Evolutionary conservation across 2,888 invertebrate genomes (phyloP).

Genomic region (Drepanosiphum platanoidis): DNA sequence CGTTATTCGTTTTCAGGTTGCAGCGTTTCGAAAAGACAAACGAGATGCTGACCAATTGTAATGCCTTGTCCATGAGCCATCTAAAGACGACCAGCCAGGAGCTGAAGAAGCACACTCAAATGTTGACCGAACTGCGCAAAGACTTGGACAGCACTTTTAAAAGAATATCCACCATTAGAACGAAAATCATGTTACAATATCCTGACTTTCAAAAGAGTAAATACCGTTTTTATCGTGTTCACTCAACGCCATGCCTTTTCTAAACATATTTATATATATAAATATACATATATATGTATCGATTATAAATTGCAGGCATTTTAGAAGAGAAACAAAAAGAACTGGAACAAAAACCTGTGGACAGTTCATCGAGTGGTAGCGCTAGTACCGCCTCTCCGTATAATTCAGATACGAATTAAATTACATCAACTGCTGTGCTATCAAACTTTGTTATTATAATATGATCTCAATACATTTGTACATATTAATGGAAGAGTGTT

Average conservation of each 20-base stretch:
- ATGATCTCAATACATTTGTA: background rate
- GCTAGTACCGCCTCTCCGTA: conserved; percentile 65
- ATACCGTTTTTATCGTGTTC: too few relatives aligned
- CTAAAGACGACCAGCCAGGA: conserved; percentile 86
- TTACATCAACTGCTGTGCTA: background rate
- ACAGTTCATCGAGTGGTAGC: conserved; percentile 72
- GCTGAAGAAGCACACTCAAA: conserved; percentile 88
- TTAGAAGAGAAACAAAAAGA: conserved; percentile 55
- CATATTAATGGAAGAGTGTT: background rate
- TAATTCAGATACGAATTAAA: conserved; percentile 53
- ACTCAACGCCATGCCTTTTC: too few relatives aligned
- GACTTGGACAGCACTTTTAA: conserved; percentile 95
- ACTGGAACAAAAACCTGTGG: conserved; percentile 63
- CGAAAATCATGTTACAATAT: conserved; percentile 73
- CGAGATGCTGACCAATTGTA: conserved; percentile 98
- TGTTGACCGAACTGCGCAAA: conserved; percentile 90
- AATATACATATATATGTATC: background rate
- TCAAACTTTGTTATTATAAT: background rate
- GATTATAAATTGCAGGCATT: background rate
- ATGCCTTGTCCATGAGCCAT: conserved; percentile 88
- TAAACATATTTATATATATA: background rate
- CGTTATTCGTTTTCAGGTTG: conserved; percentile 74
- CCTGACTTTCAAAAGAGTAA: conserved; percentile 65
- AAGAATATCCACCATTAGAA: conserved; percentile 85
- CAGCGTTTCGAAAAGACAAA: conserved; percentile 98